These are phyloP conservation scores for Drosophila phalerata DNA, from an alignment of 2,888 invertebrate genomes.

Conservation along the genomic window DNA sequence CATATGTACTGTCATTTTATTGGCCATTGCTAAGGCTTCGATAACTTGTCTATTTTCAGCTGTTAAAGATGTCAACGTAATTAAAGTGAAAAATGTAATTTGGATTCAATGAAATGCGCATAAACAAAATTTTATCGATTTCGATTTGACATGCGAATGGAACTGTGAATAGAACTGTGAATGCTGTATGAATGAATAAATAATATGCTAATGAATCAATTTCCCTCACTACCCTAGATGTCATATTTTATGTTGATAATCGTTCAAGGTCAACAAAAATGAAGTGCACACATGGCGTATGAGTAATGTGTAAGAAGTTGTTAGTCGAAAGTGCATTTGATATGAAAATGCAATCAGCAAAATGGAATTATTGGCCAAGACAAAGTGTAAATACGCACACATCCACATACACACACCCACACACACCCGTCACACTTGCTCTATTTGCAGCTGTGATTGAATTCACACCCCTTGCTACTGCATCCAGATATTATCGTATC, in stretches of 20 bases:
- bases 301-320: slow-evolving; percentile 49
- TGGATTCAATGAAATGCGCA: slow-evolving; percentile 38
- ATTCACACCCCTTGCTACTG: slow-evolving; percentile 8
- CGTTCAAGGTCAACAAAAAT: slow-evolving; percentile 30
- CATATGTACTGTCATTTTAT: slow-evolving; percentile 7
- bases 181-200: slow-evolving; percentile 30
- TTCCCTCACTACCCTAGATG: slow-evolving; percentile 2
- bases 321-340: slow-evolving; percentile 39
- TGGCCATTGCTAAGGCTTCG: slow-evolving; percentile 44
- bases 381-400: slow-evolving; percentile 9
- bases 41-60: slow-evolving; percentile 19
- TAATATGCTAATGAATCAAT: slow-evolving; percentile 43
- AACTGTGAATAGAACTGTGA: slow-evolving; percentile 15
- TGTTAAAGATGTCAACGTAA: slow-evolving; percentile 1
- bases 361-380: slow-evolving; percentile 51
- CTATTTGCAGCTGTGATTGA: slow-evolving; percentile 14
- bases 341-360: slow-evolving; percentile 75
- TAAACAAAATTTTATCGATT: slow-evolving; percentile 45
- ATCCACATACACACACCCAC: background rate
- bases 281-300: slow-evolving; percentile 52
- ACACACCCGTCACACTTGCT: background rate
- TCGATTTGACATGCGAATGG: slow-evolving; percentile 34
- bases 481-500: slow-evolving; percentile 7
- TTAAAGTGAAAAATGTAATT: slow-evolving; percentile 30
- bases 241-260: slow-evolving; percentile 20